phyloP scores from a whole-genome alignment of 2,797 vertebrate genomes.

The Arrhamphus sclerolepis region DNA sequence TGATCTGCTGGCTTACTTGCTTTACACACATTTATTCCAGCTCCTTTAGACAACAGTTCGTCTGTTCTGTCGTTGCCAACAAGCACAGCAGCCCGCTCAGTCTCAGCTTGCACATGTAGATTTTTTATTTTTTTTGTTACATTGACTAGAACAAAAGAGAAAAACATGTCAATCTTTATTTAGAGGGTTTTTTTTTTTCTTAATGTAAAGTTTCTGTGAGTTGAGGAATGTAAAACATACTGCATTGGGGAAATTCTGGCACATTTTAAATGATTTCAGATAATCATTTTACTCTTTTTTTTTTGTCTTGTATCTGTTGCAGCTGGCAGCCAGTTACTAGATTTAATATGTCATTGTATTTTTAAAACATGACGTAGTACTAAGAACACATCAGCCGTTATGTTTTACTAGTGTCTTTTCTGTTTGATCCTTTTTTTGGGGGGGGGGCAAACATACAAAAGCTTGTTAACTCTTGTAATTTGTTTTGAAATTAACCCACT shows the following conservation, averaged over 20 bases:
- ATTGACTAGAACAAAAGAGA: no score
- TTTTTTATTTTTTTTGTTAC: background rate
- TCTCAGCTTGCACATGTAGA: background rate
- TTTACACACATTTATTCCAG: conserved; percentile 32
- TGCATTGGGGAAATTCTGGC: conserved; percentile 21
- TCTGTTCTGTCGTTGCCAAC: background rate
- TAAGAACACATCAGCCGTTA: no score
- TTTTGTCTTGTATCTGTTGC: conserved; percentile 49
- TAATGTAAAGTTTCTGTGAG: conserved; percentile 7
- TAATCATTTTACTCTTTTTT: conserved; percentile 7
- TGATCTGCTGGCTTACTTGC: conserved; percentile 47
- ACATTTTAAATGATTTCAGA: conserved; percentile 25
- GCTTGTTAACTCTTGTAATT: no score
- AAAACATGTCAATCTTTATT: no score
- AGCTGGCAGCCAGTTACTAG: conserved; percentile 50
- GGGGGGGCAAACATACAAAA: no score
- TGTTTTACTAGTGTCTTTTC: no score
- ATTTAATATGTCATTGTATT: conserved; percentile 42
- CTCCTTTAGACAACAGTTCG: background rate
- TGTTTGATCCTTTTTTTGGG: no score
- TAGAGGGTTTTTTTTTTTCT: no score
- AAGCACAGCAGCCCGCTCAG: background rate
- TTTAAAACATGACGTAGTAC: background rate
- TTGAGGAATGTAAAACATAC: background rate
- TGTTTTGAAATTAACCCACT: no score